phyloP scores from a whole-genome alignment of 2,797 vertebrate genomes.

The Leptodactylus fallax region DNA sequence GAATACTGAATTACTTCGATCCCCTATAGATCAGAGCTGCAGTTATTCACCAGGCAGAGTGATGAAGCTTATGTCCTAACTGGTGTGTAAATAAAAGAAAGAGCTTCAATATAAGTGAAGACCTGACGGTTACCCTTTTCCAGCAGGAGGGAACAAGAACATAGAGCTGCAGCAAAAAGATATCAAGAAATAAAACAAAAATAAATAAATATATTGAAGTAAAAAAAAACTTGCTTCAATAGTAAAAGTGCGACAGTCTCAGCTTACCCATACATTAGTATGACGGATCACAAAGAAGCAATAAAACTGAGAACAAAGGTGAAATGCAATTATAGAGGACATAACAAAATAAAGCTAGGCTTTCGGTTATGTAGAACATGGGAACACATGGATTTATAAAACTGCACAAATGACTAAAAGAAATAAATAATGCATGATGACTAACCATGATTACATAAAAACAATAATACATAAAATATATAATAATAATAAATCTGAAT shows the following conservation, averaged over 20 bases:
- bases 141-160: slow-evolving; percentile 59
- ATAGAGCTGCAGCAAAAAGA: slow-evolving; percentile 62
- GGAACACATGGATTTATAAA: slow-evolving; percentile 22
- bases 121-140: slow-evolving; percentile 61
- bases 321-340: slow-evolving; percentile 43
- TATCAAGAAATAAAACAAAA: slow-evolving; percentile 49
- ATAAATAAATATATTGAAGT: too few relatives aligned
- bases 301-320: slow-evolving; percentile 43
- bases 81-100: slow-evolving; percentile 43
- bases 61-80: slow-evolving; percentile 32
- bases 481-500: too few relatives aligned
- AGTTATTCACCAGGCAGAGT: slow-evolving; percentile 45
- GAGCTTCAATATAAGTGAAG: slow-evolving; percentile 49
- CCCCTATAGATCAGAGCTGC: slow-evolving; percentile 20
- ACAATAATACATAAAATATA: too few relatives aligned
- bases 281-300: slow-evolving; percentile 47
- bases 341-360: slow-evolving; percentile 46
- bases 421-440: not conserved
- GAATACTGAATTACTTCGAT: slow-evolving; percentile 47
- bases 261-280: slow-evolving; percentile 19
- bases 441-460: too few relatives aligned
- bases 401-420: slow-evolving; percentile 4
- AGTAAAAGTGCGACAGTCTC: slow-evolving; percentile 16
- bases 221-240: too few relatives aligned
- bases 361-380: slow-evolving; percentile 52